Base-by-base conservation (phyloP, 1,140 invertebrate species). In the Eulimnadia texana region DNA sequence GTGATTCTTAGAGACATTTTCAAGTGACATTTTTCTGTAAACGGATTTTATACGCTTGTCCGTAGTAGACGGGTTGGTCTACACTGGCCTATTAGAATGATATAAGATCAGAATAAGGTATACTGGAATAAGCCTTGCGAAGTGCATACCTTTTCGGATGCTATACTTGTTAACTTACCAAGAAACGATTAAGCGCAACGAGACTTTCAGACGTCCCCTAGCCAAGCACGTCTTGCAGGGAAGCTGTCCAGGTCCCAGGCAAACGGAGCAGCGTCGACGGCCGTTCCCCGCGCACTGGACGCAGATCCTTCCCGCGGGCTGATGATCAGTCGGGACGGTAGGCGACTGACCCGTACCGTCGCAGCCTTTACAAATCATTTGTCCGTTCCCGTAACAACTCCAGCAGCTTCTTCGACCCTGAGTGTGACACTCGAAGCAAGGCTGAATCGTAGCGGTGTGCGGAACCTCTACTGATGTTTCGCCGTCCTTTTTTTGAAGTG, bases 201-300 rank as follows among this genome's bases (percentile, higher is more conserved):
- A 52, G n/a, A 63, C 27, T 22, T 59, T 59, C 16, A 63, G 57
- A 9, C 33, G 47, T n/a, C 62, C 62, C 11, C 62, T 23, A 1
- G 62, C 62, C 20, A 50, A 27, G 27, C 62, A 63, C 9, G 62
- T 63, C n/a, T 57, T 58, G 57, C 62, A 63, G 1, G 57, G 57
- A 20, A 63, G 28, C 13, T 63, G 62, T 20, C 62, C 62, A 9
- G 42, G 56, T 33, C 62, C 62, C 25, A 63, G 25, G 57, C 62
- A 63, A 27, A 58, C 55, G 23, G 42, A 33, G 52, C 62, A 63
- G 28, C 62, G 55, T 2, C 62, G 33, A 50, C 56, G 23, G 47
- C 62, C 62, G 20, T 50, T 22, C 6, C 62, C 62, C 27, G 11
- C 50, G 47, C 62, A 63, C 16, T 50, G 55, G n/a, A 62, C 33